Base-by-base conservation (phyloP, 2,888 invertebrate genomes). In the Drosophila helvetica region DNA sequence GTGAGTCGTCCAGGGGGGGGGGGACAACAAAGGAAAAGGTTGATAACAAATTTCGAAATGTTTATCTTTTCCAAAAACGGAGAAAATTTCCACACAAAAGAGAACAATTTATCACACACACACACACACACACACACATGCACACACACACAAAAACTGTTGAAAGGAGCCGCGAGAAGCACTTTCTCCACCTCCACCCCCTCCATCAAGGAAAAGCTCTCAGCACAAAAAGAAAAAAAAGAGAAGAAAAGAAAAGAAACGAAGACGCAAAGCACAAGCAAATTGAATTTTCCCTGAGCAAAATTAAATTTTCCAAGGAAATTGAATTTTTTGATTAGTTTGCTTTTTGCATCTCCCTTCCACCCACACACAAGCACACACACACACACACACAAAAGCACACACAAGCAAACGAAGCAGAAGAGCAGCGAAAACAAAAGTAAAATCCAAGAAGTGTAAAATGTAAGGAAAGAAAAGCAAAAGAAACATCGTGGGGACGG, bases 281-380 rank as follows among this genome's bases (percentile, higher is more conserved):
- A 86, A 86, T 86, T 86, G 89, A 86, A 86, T 86, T 86, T 85
- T 86, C 89, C 75, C 76, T 79, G 88, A 87, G 88, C 75, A 89
- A 86, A 89, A 86, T 86, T 86, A 89, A 86, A 86, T 86, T 85
- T 85, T 86, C 85, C 85, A 89, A 86, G 85, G 85, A 86, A 86
- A 86, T 86, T 86, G 85, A 89, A 90, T 89, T 88, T 89, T 90
- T 90, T 89, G 90, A 90, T 90, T 90, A 90, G 90, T 89, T 89
- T 89, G 90, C 86, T 89, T 89, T 89, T 90, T 89, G 86, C 90
- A 88, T 90, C 83, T 80, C 82, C 59, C 83, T 80, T 70, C 71
- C 67, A 75, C 76, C 75, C 75, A 77, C 70, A 70, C 69, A 63
- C 38, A 57, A 25, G 60, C 45, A 25, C 48, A 52, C 46, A 59